phyloP scores from a whole-genome alignment of 2,113 vertebrate species.

The Hepsetus odoe region DNA sequence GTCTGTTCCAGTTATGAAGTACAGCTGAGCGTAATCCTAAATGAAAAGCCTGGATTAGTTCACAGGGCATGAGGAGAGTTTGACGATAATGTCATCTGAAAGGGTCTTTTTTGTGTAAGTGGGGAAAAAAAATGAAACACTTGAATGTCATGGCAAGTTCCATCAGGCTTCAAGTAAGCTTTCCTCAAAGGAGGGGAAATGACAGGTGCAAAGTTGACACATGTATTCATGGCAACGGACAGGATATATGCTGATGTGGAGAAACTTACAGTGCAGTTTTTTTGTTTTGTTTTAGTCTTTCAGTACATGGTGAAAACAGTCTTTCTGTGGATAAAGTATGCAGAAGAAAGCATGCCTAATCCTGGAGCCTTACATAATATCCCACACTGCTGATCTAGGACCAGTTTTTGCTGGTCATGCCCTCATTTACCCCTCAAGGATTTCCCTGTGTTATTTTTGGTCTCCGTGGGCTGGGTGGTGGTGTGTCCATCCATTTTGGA shows the following conservation, averaged over 20 bases:
- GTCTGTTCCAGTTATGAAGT: slow-evolving; percentile 17
- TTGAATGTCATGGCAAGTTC: slow-evolving; percentile 43
- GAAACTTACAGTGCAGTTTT: neutral
- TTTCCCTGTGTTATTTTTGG: slow-evolving; percentile 9
- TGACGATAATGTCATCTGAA: slow-evolving; percentile 38
- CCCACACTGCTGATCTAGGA: neutral
- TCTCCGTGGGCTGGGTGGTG: slow-evolving; percentile 7
- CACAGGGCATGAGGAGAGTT: neutral
- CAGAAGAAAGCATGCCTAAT: slow-evolving; percentile 6
- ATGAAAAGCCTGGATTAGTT: slow-evolving; percentile 29
- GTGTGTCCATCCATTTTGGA: neutral
- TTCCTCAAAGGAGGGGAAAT: slow-evolving; percentile 15
- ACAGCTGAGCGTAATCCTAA: slow-evolving; percentile 4
- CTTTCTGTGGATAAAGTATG: neutral
- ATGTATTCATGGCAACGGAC: slow-evolving; percentile 6
- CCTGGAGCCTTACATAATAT: slow-evolving; percentile 3
- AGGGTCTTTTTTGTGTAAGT: neutral
- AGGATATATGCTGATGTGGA: slow-evolving; percentile 24
- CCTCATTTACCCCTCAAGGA: slow-evolving; percentile 24
- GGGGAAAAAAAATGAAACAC: slow-evolving; percentile 23
- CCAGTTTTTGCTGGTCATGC: slow-evolving; percentile 18
- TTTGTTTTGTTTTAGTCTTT: neutral
- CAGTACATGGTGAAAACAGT: neutral
- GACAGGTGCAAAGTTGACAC: neutral
- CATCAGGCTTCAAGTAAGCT: slow-evolving; percentile 18